A percentile compares a stretch with the other conserved stretches of the same genome.
These are phyloP conservation scores for Cyanoderma ruficeps DNA, from an alignment of 2,113 vertebrate genomes.

Conservation along the genomic window DNA sequence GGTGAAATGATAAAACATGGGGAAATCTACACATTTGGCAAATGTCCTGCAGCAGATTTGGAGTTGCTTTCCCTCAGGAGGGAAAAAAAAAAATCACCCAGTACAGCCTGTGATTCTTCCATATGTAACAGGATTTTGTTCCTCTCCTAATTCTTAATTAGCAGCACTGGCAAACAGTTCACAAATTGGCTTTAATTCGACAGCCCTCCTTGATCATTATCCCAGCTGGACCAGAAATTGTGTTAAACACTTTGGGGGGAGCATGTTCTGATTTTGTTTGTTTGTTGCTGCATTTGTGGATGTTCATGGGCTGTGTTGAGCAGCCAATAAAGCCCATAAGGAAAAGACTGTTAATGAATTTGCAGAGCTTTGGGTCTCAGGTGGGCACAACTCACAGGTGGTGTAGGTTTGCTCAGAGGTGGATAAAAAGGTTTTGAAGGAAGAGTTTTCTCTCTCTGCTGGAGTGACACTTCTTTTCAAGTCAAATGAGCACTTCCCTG, in stretches of 20 bases:
- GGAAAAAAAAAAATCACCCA: background rate
- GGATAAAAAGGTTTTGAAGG: background rate
- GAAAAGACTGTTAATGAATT: background rate
- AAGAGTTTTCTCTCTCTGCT: background rate
- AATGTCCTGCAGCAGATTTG: background rate
- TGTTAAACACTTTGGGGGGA: background rate
- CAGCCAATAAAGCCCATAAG: background rate
- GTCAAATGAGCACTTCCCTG: background rate
- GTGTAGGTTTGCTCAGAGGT: background rate
- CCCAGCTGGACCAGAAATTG: background rate
- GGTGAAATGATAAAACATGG: background rate
- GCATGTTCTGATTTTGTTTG: background rate
- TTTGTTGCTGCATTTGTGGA: background rate
- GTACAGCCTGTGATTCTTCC: background rate
- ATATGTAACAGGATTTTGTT: background rate
- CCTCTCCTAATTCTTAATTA: constrained; percentile 13
- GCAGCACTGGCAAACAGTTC: background rate
- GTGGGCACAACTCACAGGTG: background rate
- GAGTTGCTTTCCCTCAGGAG: background rate
- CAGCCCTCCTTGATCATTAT: background rate
- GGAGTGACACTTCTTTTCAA: background rate
- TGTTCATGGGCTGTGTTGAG: background rate
- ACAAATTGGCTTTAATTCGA: constrained; percentile 16
- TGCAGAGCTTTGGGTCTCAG: background rate
- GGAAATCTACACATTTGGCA: background rate